Evolutionary conservation across 2,888 invertebrate species (phyloP).

Genomic region (Apamea monoglypha): DNA sequence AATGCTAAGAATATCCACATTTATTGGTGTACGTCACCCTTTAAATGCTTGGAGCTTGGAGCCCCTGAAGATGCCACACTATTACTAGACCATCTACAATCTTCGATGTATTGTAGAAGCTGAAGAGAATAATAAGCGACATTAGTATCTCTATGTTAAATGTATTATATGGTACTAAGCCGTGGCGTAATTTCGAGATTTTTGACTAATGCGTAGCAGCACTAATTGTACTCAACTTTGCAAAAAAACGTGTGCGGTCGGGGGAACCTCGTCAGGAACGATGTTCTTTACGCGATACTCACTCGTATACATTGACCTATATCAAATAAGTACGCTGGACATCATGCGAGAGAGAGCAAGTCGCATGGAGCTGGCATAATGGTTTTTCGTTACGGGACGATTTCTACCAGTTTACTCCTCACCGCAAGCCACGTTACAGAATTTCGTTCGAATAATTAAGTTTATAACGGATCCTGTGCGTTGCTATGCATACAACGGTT

Average conservation of each 20-base stretch:
- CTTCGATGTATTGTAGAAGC: slow-evolving; percentile 25
- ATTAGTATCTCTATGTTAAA: slow-evolving; percentile 24
- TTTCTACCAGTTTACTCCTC: neutral
- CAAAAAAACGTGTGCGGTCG: neutral
- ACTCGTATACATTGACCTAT: neutral
- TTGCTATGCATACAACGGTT: slow-evolving; percentile 53
- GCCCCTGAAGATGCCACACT: slow-evolving; percentile 21
- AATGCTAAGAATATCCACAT: slow-evolving; percentile 41
- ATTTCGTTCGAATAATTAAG: neutral
- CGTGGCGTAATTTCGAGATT: slow-evolving; percentile 4
- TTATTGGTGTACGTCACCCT: slow-evolving; percentile 36
- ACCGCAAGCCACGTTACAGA: neutral
- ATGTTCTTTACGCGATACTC: neutral
- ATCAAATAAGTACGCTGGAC: too few species aligned
- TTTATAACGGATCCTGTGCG: slow-evolving; percentile 21
- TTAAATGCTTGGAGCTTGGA: slow-evolving; percentile 40
- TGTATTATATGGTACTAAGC: slow-evolving; percentile 10
- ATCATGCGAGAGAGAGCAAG: too few species aligned
- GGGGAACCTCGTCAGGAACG: neutral
- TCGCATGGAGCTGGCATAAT: too few species aligned
- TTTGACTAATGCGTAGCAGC: slow-evolving; percentile 31
- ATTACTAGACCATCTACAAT: slow-evolving; percentile 22
- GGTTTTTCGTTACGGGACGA: neutral
- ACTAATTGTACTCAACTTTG: neutral
- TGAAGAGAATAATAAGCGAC: neutral